phyloP scores from a whole-genome alignment of 2,113 vertebrate species.

The Myiagra hebetior region DNA sequence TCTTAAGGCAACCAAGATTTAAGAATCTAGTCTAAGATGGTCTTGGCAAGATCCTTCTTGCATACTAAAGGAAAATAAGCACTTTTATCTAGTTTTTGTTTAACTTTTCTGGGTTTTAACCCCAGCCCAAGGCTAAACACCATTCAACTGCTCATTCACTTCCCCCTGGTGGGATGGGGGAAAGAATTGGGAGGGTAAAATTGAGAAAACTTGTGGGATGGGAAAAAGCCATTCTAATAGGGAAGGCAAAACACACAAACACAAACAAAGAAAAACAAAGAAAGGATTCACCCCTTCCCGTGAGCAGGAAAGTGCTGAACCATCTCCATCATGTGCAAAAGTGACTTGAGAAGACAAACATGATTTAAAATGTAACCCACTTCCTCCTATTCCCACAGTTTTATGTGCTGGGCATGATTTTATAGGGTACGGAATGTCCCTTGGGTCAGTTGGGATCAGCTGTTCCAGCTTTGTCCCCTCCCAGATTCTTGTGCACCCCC shows the following conservation, averaged over 20 bases:
- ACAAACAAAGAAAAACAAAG: background rate
- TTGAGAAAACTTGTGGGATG: background rate
- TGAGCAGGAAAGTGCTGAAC: background rate
- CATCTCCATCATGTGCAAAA: fast-evolving
- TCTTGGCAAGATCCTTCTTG: background rate
- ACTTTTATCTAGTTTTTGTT: background rate
- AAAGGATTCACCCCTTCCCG: background rate
- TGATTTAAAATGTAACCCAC: background rate
- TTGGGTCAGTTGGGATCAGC: background rate
- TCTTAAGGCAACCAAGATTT: background rate
- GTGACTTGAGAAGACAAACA: background rate
- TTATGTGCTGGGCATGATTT: background rate
- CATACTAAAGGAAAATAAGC: background rate
- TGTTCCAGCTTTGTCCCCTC: background rate
- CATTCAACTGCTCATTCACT: background rate
- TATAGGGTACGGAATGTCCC: background rate
- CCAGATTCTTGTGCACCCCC: background rate
- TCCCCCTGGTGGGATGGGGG: background rate
- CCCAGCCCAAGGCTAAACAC: background rate
- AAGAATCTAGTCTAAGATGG: background rate
- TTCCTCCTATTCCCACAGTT: background rate
- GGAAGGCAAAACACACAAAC: background rate
- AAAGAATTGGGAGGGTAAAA: background rate
- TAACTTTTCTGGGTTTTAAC: background rate
- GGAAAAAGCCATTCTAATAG: background rate